Base-by-base conservation (phyloP, 2,113 vertebrate species). In the Chlorocebus sabaeus region DNA sequence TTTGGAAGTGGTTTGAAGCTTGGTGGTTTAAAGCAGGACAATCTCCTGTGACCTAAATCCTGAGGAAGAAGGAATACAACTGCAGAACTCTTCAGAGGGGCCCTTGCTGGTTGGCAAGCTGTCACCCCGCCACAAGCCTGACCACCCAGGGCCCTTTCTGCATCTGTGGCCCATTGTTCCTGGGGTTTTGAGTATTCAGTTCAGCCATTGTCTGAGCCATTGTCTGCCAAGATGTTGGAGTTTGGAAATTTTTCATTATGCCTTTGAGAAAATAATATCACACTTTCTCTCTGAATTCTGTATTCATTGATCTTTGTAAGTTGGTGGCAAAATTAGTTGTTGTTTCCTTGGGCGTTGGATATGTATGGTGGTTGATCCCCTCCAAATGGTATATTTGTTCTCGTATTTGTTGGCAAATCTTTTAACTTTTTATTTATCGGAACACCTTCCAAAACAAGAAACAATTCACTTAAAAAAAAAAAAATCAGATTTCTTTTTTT, bases 221-320 rank as follows among this genome's bases (percentile, higher is more conserved):
- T 87, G 35, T 78, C 90, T 95, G 84, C 57, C 82, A 91, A 88
- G 86, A 79, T 50, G 59, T 90, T 96, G 84, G 72, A 22, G 52
- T 81, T 64, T 97, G 91, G 57, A 85, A 79, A 83, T 89, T 48
- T 82, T 94, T 92, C 92, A 92, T 84, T 92, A 76, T 43, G 38
- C 45, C 45, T 73, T 72, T 82, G 76, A 92, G 73, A 76, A 96
- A 88, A 90, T 52, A 52, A 68, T 59, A 59, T 59, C 93, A 68
- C 81, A 32, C 61, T 68, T 90, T 95, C 64, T 86, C 52, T 75
- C 79, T 83, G 38, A 86, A 91, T 73, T n/a, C 25, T 78, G 2
- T 16, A 81, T 86, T 55, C 30, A 2, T 76, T 64, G 35, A 87
- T 78, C 83, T 88, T 88, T 81, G 83, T 81, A 80, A 90, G 27